phyloP scores from a whole-genome alignment of 2,888 invertebrate genomes.

The Aquatica leii region DNA sequence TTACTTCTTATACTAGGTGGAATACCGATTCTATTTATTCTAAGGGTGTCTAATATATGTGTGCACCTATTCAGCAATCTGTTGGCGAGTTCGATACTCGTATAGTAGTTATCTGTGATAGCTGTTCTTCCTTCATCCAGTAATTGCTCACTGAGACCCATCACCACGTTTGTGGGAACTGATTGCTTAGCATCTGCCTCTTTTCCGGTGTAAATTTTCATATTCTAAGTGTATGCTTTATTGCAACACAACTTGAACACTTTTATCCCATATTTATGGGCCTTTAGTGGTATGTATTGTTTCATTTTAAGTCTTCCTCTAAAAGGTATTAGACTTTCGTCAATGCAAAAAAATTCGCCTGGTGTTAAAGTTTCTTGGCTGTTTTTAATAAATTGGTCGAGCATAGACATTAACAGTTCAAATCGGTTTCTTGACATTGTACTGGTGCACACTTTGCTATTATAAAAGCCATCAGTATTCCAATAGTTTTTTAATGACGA shows the following conservation, averaged over 20 bases:
- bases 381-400: background rate
- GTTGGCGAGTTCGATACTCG: too few relatives aligned
- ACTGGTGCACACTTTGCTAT: background rate
- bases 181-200: background rate
- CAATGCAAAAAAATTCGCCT: background rate
- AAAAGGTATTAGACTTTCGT: too few relatives aligned
- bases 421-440: background rate
- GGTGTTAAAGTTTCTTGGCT: background rate
- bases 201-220: conserved; percentile 14
- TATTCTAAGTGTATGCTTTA: conserved; percentile 4
- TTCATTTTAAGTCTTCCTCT: conserved; percentile 14
- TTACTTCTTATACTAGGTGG: background rate
- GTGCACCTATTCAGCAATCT: background rate
- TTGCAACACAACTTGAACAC: conserved; percentile 18
- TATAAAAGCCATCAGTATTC: too few relatives aligned
- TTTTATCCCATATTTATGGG: too few relatives aligned
- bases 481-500: too few relatives aligned
- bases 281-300: conserved; percentile 17
- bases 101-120: too few relatives aligned
- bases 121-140: too few relatives aligned
- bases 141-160: too few relatives aligned
- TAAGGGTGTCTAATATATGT: background rate
- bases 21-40: background rate
- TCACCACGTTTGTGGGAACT: conserved; percentile 23
- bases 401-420: background rate